phyloP scores from a whole-genome alignment of 2,113 vertebrate genomes.

The Ciconia maguari region DNA sequence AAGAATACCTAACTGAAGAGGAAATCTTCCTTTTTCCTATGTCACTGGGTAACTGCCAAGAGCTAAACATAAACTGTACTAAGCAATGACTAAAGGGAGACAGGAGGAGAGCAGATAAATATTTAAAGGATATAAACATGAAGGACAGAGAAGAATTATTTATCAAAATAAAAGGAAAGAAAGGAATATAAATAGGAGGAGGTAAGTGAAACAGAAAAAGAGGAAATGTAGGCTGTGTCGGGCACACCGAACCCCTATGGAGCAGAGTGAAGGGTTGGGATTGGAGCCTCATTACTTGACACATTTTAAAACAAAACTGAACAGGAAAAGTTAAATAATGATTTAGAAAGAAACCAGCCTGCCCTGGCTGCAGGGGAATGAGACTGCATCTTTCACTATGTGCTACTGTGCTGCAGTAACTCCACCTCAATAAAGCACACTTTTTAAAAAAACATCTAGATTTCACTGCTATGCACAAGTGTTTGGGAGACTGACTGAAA shows the following conservation, averaged over 20 bases:
- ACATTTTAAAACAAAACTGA: neutral
- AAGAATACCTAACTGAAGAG: neutral
- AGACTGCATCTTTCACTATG: neutral
- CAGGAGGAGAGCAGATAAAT: constrained; percentile 41
- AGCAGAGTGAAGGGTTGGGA: neutral
- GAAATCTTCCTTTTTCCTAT: neutral
- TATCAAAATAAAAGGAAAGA: constrained; percentile 18
- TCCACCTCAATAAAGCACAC: neutral
- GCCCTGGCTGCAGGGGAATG: neutral
- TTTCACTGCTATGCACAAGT: neutral
- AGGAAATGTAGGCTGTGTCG: neutral
- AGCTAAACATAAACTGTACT: constrained; percentile 14
- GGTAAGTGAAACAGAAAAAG: neutral
- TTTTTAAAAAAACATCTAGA: neutral
- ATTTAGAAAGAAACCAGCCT: neutral
- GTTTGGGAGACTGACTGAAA: neutral
- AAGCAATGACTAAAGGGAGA: neutral
- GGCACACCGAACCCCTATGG: neutral
- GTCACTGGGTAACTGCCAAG: constrained; percentile 5
- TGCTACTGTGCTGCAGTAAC: neutral
- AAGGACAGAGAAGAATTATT: neutral
- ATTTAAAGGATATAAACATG: constrained; percentile 41
- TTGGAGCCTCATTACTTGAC: neutral
- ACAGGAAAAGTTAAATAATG: neutral
- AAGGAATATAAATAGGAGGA: neutral